Evolutionary conservation across 2,888 invertebrate genomes (phyloP), one percentile per base, ranked within the genome.

Genomic region (Melikaiella ostensackeni): DNA sequence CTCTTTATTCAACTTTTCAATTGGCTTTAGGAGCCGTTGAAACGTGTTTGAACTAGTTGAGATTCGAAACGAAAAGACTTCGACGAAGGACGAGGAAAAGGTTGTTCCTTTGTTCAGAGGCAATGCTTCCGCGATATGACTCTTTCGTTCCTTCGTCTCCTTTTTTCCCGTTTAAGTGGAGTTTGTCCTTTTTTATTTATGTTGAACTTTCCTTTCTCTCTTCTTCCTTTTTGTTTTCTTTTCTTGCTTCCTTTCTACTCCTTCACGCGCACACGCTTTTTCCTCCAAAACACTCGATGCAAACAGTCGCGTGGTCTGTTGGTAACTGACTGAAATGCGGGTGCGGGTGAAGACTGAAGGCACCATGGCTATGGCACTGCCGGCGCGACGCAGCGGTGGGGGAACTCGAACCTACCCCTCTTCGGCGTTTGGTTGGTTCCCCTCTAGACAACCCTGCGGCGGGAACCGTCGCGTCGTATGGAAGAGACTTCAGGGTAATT

Each of bases 261-360:
- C 76, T 61, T 61, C 57, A 61, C 66, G 66, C 62, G 74, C 77
- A 74, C 74, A 70, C 76, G 62, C 76, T 77, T 74, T 63, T 74
- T 70, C 46, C 61, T 64, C n/a, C 59, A 46, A 76, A 19, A 59
- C 77, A 63, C 70, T 59, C 73, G 76, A 79, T 59, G 63, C 76
- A 74, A 76, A 78, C 81, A 77, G 78, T 79, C 79, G 78, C 81
- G 79, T 78, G 79, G 81, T 77, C 79, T 81, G 81, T 77, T 81
- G 77, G 77, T 79, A 79, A 81, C 81, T 42, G 79, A 70, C 77
- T 75, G 42, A 42, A 42, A 42, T 16, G 70, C 50, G 50, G 46
- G 70, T 57, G 74, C 78, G 78, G 75, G 75, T 77, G 76, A 74
- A 77, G 66, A 75, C 79, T n/a, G 79, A 76, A 77, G 78, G 42